Conservation (phyloP, 2,113 vertebrate genomes). For the Nesogale talazaci region DNA sequence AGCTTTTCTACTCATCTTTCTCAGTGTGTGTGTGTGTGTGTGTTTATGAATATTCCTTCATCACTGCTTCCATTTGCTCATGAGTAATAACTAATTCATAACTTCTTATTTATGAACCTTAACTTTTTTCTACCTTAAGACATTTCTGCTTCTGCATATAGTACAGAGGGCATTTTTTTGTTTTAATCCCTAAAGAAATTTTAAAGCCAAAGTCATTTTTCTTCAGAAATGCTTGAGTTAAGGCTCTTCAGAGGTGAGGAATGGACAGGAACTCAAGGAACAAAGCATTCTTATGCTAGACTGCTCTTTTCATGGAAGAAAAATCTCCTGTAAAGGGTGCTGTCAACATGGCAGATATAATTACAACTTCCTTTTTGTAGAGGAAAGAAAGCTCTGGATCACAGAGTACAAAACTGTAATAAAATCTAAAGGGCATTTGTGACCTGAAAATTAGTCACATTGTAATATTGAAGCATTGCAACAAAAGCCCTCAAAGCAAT, state of each 20-base stretch:
- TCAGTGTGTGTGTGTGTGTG: rapidly evolving
- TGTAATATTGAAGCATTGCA: conserved; percentile 18
- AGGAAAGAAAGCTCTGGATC: not conserved
- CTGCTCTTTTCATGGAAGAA: not conserved
- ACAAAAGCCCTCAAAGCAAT: conserved; percentile 30
- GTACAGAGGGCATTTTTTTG: not conserved
- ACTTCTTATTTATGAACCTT: not conserved
- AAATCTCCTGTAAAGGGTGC: not conserved
- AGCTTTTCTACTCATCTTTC: too few species aligned
- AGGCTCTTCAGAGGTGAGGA: not conserved
- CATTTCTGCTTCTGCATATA: not conserved
- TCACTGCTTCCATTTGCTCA: not conserved
- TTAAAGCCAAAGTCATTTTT: not conserved
- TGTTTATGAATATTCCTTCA: not conserved
- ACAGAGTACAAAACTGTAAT: not conserved
- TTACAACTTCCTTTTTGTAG: conserved; percentile 4
- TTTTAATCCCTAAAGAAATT: not conserved
- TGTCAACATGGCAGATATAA: not conserved
- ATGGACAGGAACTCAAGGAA: not conserved
- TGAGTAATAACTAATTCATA: not conserved
- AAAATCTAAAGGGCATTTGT: not conserved
- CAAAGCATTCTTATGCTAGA: not conserved
- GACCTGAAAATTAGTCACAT: not conserved
- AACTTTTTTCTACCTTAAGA: not conserved
- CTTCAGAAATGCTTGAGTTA: not conserved